Evolutionary conservation across 2,888 invertebrate species (phyloP), one percentile per base, ranked within the genome.

Genomic region (Bombyx huttoni): DNA sequence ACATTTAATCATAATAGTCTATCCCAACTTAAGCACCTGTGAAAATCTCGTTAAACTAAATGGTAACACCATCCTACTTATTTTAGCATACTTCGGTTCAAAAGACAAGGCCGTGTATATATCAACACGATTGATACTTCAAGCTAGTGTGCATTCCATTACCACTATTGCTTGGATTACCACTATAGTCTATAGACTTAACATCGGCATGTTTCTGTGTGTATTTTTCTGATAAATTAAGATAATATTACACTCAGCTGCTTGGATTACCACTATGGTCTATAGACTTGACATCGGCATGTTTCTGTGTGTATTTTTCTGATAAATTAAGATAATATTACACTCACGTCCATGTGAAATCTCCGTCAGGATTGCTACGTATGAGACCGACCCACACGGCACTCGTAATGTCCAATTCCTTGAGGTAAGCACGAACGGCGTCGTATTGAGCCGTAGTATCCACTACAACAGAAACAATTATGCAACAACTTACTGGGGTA

Each of bases 381-480:
- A 94, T 93, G 59, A 94, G 89, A 55, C 94, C 94, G 64, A 94
- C 93, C 94, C 94, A 94, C 56, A 94, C 93, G 52, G 92, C 92
- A 71, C 92, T 93, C 47, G 91, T 90, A 56, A 94, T 93, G 73
- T 94, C 94, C 79, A 94, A 77, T 74, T 94, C 94, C 74, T 93
- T 93, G 58, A 94, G 89, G 71, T 94, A 94, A 34, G 94, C 93
- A 58, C 94, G 89, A 52, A 94, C 92, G 47, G 94, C 94, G 71
- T 94, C 94, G 70, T 93, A 94, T 80, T 94, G 94, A 47, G 91
- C 92, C 56, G 92, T 92, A 54, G 92, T 92, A 70, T 94, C 94
- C 68, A 94, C 94, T 94, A 89, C 35, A 90, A 90, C 68, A 79
- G 81, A 65, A 55, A 55, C 48, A 48, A 50, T 34, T 9, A 14